Evolutionary conservation across 2,113 vertebrate species (phyloP).

Genomic region (Mobula birostris): DNA sequence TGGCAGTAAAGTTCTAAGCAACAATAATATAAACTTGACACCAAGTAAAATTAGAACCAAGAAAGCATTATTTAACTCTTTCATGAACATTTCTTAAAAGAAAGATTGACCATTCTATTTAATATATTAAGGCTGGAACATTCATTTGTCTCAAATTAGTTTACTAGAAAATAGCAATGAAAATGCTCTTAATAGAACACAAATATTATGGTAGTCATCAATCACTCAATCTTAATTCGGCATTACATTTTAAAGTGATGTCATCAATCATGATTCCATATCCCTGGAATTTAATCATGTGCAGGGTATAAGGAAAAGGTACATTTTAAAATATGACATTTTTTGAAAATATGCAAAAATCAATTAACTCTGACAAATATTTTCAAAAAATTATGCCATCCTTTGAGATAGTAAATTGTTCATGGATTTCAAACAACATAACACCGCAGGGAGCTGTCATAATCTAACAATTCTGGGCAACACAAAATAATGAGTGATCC

Average conservation of each 20-base stretch:
- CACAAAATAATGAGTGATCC: neutral
- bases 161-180: neutral
- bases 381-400: neutral
- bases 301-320: neutral
- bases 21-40: neutral
- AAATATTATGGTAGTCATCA: neutral
- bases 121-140: neutral
- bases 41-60: neutral
- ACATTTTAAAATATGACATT: neutral
- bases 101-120: neutral
- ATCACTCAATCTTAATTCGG: neutral
- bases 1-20: neutral
- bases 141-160: neutral
- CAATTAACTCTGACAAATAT: conserved; percentile 1
- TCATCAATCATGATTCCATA: neutral
- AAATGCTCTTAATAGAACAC: neutral
- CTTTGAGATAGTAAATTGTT: neutral
- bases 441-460: neutral
- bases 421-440: neutral
- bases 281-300: neutral
- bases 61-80: no score
- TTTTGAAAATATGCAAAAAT: neutral
- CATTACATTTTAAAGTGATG: neutral
- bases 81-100: no score
- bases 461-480: neutral